Evolutionary conservation across 2,888 invertebrate genomes (phyloP), one percentile per base, ranked within the genome.

Genomic region (Aquatica leii): DNA sequence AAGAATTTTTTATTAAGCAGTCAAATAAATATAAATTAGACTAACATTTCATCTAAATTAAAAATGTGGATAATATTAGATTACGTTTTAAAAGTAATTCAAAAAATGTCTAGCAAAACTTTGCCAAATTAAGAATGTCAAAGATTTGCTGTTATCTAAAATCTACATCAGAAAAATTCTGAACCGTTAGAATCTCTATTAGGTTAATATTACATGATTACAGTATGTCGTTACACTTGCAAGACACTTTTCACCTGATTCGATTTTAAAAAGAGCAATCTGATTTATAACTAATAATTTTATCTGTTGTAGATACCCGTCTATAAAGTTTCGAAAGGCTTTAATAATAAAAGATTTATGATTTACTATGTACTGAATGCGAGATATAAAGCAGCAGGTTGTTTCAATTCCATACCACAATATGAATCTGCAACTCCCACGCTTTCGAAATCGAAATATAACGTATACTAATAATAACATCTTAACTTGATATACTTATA

Each of bases 281-380:
- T 75, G 76, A 76, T 76, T 76, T 76, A 76, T 75, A 72, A 70
- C 74, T 70, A 73, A 75, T 72, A 75, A 76, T 75, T 75, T 74
- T 73, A 74, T 74, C 73, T 70, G 66, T 66, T 66, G 67, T 66
- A 66, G 71, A 72, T 71, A 70, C 56, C 66, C 69, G 71, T 70
- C 73, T 64, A 70, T 72, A 71, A 70, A 71, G 67, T 73, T 74
- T 74, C 72, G 74, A 75, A 75, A 75, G 73, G 69, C 70, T 69
- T 69, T 74, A 74, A 72, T 72, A 72, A 73, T 71, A 66, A 63
- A 69, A 73, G 74, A 74, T 72, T 73, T 73, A 73, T 71, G 71
- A 72, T 74, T 73, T 71, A 66, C 70, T 65, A 63, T 66, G 70
- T 67, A 68, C 68, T 66, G 69, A 72, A 73, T 74, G 69, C 68